Conservation (phyloP, 1,140 invertebrate species). For the Caerostris darwini region DNA sequence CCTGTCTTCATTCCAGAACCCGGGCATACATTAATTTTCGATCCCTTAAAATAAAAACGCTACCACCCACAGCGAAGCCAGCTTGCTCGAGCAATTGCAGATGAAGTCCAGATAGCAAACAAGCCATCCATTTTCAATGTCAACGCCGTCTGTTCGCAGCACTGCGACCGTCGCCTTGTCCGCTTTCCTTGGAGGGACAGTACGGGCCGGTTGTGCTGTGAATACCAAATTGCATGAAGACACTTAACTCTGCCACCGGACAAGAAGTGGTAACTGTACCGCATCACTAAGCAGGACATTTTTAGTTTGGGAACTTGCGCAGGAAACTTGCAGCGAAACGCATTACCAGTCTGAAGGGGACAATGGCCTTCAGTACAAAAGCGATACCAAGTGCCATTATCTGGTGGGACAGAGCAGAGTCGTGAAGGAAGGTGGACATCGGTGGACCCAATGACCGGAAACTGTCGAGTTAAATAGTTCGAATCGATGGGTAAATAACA, state of each 20-base stretch:
- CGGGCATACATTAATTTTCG: too few species aligned
- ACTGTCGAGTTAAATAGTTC: neutral
- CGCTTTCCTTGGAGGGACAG: neutral
- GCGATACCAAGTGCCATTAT: neutral
- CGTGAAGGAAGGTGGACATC: neutral
- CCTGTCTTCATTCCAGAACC: neutral
- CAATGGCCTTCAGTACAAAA: slow-evolving; percentile 47
- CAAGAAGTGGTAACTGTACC: slow-evolving; percentile 43
- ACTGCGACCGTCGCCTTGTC: neutral
- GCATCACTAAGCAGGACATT: slow-evolving; percentile 59
- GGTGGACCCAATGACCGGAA: slow-evolving; percentile 62
- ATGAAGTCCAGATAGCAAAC: slow-evolving; percentile 4
- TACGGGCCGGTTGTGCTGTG: neutral
- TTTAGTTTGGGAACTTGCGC: neutral
- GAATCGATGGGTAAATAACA: neutral
- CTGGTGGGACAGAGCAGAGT: neutral
- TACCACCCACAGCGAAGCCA: neutral
- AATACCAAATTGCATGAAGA: neutral
- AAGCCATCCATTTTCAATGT: slow-evolving; percentile 31
- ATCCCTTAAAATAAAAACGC: neutral
- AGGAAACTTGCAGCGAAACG: neutral
- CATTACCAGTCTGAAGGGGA: neutral
- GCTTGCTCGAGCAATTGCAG: neutral
- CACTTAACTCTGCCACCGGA: neutral
- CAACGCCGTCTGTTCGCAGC: slow-evolving; percentile 8